phyloP scores from a whole-genome alignment of 2,888 invertebrate species.

The Dusona sp. region DNA sequence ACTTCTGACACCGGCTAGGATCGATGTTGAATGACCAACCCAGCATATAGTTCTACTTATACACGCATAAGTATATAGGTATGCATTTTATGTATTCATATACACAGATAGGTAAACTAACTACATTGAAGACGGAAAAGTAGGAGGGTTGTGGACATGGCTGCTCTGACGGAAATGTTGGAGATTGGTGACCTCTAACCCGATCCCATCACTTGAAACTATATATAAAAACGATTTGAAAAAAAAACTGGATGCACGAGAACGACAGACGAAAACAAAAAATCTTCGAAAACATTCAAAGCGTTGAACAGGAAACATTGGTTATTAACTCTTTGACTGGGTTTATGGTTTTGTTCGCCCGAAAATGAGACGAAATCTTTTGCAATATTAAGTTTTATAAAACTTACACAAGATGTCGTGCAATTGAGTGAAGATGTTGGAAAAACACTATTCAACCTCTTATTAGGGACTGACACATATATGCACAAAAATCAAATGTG shows the following conservation, averaged over 20 bases:
- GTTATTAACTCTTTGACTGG: not conserved
- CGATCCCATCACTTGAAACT: conserved; percentile 4
- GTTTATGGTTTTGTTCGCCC: not conserved
- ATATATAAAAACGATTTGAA: not conserved
- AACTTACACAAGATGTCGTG: not conserved
- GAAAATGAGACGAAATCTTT: not conserved
- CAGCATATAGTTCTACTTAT: conserved; percentile 14
- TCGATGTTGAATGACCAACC: conserved; percentile 70
- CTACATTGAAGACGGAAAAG: conserved; percentile 14
- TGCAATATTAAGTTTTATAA: not conserved
- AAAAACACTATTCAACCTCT: no score
- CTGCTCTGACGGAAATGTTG: conserved; percentile 20
- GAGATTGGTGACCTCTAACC: conserved; percentile 36
- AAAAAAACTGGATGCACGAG: not conserved
- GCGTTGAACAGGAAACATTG: not conserved
- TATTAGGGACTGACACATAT: no score
- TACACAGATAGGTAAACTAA: not conserved
- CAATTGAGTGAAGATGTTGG: not conserved
- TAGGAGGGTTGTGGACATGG: not conserved
- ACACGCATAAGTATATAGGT: conserved; percentile 3
- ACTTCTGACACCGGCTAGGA: conserved; percentile 64
- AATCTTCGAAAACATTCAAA: not conserved
- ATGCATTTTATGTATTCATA: not conserved
- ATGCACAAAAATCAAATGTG: no score
- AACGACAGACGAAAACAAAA: not conserved